phyloP scores from a whole-genome alignment of 2,888 invertebrate species.

The Phymatocera aterrima region DNA sequence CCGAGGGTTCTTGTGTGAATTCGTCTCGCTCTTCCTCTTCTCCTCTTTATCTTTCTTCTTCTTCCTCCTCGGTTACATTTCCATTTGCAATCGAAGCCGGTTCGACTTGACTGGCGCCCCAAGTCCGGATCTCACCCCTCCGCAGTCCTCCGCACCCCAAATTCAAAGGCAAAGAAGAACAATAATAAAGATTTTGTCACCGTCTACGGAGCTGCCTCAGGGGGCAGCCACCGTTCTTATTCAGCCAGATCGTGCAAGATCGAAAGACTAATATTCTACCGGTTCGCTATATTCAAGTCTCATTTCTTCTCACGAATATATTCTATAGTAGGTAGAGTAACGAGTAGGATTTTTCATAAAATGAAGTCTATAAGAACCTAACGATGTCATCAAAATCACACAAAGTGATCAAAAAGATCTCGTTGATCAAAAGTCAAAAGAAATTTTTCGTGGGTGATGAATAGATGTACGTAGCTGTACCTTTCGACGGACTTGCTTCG shows the following conservation, averaged over 20 bases:
- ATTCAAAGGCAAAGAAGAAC: neutral
- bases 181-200: constrained; percentile 5
- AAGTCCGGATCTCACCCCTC: neutral
- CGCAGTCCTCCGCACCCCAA: neutral
- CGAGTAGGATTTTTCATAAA: neutral
- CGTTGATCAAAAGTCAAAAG: neutral
- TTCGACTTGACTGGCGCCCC: neutral
- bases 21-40: constrained; percentile 3
- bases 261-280: neutral
- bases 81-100: constrained; percentile 23
- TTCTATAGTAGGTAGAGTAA: neutral
- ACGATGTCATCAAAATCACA: neutral
- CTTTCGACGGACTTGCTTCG: neutral
- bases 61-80: constrained; percentile 24
- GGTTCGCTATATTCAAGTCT: neutral
- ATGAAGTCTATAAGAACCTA: neutral
- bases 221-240: neutral
- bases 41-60: neutral
- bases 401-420: neutral
- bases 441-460: neutral
- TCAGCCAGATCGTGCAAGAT: too few relatives aligned
- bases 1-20: constrained; percentile 43
- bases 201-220: neutral
- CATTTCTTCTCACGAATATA: neutral
- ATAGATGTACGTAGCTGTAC: too few relatives aligned